Conservation (phyloP, 2,113 vertebrate genomes). For the Axis porcinus region DNA sequence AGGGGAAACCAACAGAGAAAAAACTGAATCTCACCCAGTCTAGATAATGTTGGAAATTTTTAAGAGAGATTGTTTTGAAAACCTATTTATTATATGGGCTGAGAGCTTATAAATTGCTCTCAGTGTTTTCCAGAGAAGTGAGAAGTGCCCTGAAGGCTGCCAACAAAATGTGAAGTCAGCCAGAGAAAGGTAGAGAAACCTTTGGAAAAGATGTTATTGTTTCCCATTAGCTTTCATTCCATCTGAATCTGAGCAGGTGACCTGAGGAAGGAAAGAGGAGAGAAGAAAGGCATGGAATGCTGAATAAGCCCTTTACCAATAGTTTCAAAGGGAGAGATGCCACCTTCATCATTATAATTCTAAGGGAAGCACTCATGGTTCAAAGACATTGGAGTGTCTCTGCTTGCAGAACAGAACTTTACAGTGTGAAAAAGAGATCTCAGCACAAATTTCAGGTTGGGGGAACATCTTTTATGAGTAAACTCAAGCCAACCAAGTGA, state of each 20-base stretch:
- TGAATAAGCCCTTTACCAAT: background rate
- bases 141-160: conserved; percentile 43
- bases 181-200: conserved; percentile 17
- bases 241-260: background rate
- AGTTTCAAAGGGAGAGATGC: background rate
- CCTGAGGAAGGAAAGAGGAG: background rate
- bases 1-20: background rate
- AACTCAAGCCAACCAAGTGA: background rate
- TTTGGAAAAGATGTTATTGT: background rate
- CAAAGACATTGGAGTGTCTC: background rate
- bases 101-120: conserved; percentile 60
- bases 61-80: conserved; percentile 57
- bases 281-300: background rate
- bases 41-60: conserved; percentile 44
- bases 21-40: background rate
- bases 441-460: background rate
- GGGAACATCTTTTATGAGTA: conserved; percentile 8
- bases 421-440: background rate
- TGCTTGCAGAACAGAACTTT: background rate
- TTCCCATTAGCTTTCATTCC: background rate
- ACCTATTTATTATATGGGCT: conserved; percentile 31
- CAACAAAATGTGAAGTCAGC: conserved; percentile 39
- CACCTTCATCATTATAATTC: background rate
- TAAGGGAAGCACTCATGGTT: background rate
- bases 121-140: conserved; percentile 11